Evolutionary conservation across 1,140 invertebrate species (phyloP), one percentile per base, ranked within the genome.

Genomic region (Mamestra configurata): DNA sequence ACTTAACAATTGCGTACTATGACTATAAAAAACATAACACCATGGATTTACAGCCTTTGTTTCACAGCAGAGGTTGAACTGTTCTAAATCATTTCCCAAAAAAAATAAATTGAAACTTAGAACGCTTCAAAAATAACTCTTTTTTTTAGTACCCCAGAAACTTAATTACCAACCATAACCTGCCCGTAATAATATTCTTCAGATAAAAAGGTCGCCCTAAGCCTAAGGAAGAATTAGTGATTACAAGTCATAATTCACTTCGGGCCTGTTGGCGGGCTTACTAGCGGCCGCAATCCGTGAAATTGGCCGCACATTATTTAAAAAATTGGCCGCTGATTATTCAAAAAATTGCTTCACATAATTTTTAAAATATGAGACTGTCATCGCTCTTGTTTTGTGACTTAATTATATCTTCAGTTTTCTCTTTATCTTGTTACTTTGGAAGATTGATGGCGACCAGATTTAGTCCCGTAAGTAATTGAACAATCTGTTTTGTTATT

Each of bases 241-340:
- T 81, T 76, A 79, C 68, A 68, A 79, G 83, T 72, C 79, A 89
- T 92, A 90, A 88, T 86, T 92, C 89, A 90, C 84, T 84, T 85
- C 82, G 78, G 80, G 79, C 79, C 80, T 84, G 85, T 85, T 82
- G 85, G 79, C 66, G 53, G 27, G 11, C 40, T 15, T 40, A 20
- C 49, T 49, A 66, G 55, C 27, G 40, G 53, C n/a, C 78, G 22
- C 49, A 40, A 22, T 13, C 90, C 91, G 89, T 94, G 89, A 94
- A 93, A 94, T 94, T 94, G 89, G 83, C 77, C 86, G 86, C 86
- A 89, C 86, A 91, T 77, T 92, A 94, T 89, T 94, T 1, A n/a
- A n/a, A 15, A 94, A 93, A 94, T 94, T 94, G 89, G 83, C 77
- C 86, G 86, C 86, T 88, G 86, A 92, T 68, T 92, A 94, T 89